These are phyloP conservation scores for Phaonia tiefii DNA, from an alignment of 2,888 invertebrate species.

Conservation along the genomic window DNA sequence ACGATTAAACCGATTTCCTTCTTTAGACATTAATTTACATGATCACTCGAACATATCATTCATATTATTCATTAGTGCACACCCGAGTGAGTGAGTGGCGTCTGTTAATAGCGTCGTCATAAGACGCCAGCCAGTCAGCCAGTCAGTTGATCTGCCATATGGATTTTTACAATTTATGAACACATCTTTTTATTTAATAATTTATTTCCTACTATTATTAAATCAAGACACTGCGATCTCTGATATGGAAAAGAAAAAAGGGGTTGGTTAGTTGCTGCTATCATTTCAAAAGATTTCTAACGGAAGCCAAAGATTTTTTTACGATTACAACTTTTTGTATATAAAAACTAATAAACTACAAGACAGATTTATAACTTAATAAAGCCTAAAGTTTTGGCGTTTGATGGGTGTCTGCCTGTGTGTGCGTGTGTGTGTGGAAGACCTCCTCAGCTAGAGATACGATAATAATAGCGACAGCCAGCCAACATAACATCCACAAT, in stretches of 20 bases:
- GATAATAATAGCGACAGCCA: background rate
- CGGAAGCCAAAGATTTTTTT: slow-evolving; percentile 14
- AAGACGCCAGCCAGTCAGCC: background rate
- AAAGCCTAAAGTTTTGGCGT: slow-evolving; percentile 28
- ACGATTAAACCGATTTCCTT: slow-evolving; percentile 28
- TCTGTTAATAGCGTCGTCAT: slow-evolving; percentile 17
- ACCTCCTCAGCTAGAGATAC: slow-evolving; percentile 1
- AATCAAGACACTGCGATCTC: no score
- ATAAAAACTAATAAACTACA: slow-evolving; percentile 35
- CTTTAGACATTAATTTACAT: slow-evolving; percentile 4
- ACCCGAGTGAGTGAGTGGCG: background rate
- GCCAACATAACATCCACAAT: background rate
- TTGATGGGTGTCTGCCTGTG: no score
- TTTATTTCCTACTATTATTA: slow-evolving; percentile 25
- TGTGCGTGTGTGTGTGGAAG: background rate
- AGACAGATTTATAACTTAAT: slow-evolving; percentile 28
- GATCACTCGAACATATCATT: background rate
- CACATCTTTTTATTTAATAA: slow-evolving; percentile 38
- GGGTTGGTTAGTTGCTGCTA: background rate
- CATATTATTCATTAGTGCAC: background rate
- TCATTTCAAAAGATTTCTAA: background rate
- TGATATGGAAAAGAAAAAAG: background rate
- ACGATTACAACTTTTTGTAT: slow-evolving; percentile 22
- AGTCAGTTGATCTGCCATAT: background rate
- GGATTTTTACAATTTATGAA: background rate